Evolutionary conservation across 2,113 vertebrate genomes (phyloP).

Genomic region (Anthoscopus minutus): DNA sequence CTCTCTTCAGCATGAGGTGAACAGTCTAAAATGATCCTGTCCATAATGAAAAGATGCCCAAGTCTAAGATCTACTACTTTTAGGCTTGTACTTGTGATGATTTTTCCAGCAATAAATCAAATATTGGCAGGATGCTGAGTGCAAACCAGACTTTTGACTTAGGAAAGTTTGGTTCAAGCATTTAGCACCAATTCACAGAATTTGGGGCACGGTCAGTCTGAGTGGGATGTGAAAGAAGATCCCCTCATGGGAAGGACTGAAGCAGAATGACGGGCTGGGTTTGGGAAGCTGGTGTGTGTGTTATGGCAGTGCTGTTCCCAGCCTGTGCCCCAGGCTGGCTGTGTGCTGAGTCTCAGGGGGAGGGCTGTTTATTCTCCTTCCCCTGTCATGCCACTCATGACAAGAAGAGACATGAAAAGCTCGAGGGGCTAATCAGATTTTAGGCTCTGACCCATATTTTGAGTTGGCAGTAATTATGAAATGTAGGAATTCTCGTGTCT

Average conservation of each 20-base stretch:
- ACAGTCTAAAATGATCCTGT: not conserved
- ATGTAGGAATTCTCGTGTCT: not conserved
- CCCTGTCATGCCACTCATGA: constrained; percentile 17
- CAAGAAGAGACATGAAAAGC: constrained; percentile 38
- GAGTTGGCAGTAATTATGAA: constrained; percentile 12
- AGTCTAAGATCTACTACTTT: not conserved
- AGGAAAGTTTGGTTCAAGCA: not conserved
- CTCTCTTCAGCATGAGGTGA: not conserved
- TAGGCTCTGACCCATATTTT: constrained; percentile 52
- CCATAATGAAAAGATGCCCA: not conserved
- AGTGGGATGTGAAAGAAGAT: not conserved
- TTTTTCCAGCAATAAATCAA: not conserved
- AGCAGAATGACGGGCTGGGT: not conserved
- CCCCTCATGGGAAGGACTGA: not conserved
- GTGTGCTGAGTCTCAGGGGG: not conserved
- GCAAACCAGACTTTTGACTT: not conserved
- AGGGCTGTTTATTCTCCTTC: constrained; percentile 27
- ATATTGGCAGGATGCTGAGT: not conserved
- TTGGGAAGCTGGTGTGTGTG: constrained; percentile 16
- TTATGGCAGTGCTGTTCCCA: not conserved
- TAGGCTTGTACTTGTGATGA: not conserved
- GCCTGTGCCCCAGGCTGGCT: constrained; percentile 16
- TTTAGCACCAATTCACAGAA: not conserved
- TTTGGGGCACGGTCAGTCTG: not conserved
- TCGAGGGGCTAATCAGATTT: constrained; percentile 46